Evolutionary conservation across 2,888 invertebrate species (phyloP), one percentile per base, ranked within the genome.

Genomic region (Carpatolechia fugitivella): DNA sequence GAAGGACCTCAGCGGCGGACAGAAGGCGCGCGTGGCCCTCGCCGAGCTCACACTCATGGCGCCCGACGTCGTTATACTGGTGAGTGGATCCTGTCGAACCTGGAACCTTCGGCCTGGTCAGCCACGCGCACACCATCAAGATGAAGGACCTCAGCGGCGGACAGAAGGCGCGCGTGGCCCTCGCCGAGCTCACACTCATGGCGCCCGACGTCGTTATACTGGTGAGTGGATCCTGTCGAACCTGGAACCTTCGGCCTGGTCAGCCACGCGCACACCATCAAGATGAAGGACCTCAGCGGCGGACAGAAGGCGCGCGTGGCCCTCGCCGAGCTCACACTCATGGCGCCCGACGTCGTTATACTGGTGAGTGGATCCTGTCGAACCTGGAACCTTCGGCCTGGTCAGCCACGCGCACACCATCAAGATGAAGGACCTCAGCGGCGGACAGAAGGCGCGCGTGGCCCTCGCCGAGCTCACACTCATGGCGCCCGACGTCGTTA

Each of bases 341-440:
- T 96, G 83, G 98, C 96, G 1, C 99, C 99, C 0, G 99, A 99
- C 90, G 98, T 99, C 35, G 93, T 99, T 14, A 97, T 99, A 76
- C 91, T 99, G 80, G 93, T 93, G 68, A 81, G 82, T 40, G n/a
- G n/a, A n/a, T n/a, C n/a, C n/a, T n/a, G n/a, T n/a, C n/a, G n/a
- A n/a, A n/a, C 91, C 99, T 14, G 99, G 99, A 36, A 97, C 98
- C 10, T 99, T 99, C 81, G 99, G 99, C 2, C 91, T 99, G 24
- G 95, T 98, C n/a, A 95, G 97, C 57, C 97, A 99, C 85, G 99
- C 99, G 0, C 99, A 99, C 75, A 98, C 97, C 0, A 99, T 99
- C 66, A 97, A 96, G 91, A 99, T 98, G 95, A 96, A 96, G 82
- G 99, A 96, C 82, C 90, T 96, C 10, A 95, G 95, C 38, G 99